Evolutionary conservation across 2,888 invertebrate genomes (phyloP).

Genomic region (Nomada fabriciana): DNA sequence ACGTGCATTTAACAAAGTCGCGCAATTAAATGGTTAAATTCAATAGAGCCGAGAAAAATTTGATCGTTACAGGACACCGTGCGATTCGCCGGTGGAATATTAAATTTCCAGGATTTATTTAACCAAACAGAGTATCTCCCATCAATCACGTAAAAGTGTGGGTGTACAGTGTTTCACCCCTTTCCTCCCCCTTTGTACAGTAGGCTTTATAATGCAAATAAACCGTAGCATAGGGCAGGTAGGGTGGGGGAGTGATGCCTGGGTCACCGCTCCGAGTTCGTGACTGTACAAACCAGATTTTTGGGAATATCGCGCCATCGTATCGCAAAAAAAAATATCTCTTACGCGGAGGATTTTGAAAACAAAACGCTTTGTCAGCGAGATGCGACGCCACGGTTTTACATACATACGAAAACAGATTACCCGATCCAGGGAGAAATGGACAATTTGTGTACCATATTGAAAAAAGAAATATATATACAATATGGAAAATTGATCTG

Average conservation of each 20-base stretch:
- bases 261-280: conserved; percentile 61
- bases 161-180: conserved; percentile 59
- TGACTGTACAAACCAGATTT: conserved; percentile 69
- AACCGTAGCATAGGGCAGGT: conserved; percentile 41
- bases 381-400: conserved; percentile 48
- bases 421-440: conserved; percentile 22
- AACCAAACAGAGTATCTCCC: conserved; percentile 62
- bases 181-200: conserved; percentile 59
- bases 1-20: conserved; percentile 39
- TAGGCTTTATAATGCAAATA: conserved; percentile 77
- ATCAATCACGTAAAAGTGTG: conserved; percentile 65
- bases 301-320: conserved; percentile 62
- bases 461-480: conserved; percentile 12
- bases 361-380: conserved; percentile 53
- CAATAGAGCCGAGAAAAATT: conserved; percentile 28
- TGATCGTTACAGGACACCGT: conserved; percentile 3
- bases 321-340: conserved; percentile 57
- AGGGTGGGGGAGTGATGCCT: not conserved
- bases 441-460: conserved; percentile 31
- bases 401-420: conserved; percentile 49
- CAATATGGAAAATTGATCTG: conserved; percentile 16
- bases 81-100: conserved; percentile 28
- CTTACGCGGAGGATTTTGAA: conserved; percentile 49
- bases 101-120: conserved; percentile 70
- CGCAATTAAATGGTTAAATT: conserved; percentile 52